Conservation (phyloP, 2,797 vertebrate species). For the Anguilla obscura region DNA sequence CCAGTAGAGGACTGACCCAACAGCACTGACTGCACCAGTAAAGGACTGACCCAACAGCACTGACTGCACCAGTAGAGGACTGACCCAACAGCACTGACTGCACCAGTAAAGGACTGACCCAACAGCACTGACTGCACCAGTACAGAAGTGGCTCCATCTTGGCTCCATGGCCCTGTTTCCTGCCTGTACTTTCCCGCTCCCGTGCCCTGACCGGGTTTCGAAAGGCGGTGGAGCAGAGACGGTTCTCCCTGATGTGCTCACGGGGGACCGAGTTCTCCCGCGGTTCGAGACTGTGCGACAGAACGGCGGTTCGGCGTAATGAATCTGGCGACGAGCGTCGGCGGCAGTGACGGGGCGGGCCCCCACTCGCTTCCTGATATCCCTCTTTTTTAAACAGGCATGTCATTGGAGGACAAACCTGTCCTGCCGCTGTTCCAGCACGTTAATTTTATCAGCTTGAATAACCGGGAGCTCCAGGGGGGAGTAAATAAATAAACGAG, state of each 20-base stretch:
- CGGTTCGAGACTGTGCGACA: neutral
- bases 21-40: too few relatives aligned
- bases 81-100: too few relatives aligned
- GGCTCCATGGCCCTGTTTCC: neutral
- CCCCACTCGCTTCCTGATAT: neutral
- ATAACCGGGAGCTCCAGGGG: neutral
- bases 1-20: too few relatives aligned
- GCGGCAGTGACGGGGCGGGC: too few relatives aligned
- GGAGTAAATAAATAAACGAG: neutral
- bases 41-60: too few relatives aligned
- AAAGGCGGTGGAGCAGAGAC: neutral
- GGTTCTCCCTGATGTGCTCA: neutral
- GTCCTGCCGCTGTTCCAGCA: neutral
- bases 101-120: too few relatives aligned
- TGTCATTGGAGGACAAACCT: neutral
- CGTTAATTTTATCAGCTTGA: neutral
- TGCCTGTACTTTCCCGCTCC: neutral
- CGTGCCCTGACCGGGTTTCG: neutral
- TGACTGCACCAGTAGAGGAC: too few relatives aligned
- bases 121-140: too few relatives aligned
- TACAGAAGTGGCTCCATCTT: too few relatives aligned
- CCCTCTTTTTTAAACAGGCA: neutral
- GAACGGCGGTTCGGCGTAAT: neutral
- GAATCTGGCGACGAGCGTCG: neutral
- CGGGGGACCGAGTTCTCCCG: neutral